These are phyloP conservation scores for Tachina fera DNA, from an alignment of 2,888 invertebrate genomes.

Conservation along the genomic window DNA sequence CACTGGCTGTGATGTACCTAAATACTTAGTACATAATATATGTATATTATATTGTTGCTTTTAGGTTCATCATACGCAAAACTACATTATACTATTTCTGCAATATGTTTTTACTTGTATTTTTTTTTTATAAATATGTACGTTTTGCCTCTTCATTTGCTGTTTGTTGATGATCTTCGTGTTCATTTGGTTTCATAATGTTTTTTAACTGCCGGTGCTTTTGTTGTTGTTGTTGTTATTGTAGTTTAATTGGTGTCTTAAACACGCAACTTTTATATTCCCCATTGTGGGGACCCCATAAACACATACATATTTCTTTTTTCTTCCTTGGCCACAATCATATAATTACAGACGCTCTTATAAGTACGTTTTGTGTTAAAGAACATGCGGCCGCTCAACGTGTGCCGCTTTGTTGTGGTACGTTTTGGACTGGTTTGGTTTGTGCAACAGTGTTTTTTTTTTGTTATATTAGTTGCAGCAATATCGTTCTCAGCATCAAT, in stretches of 20 bases:
- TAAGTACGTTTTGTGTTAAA: constrained; percentile 26
- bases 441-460: neutral
- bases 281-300: too few species aligned
- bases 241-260: constrained; percentile 57
- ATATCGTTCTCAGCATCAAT: constrained; percentile 39
- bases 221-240: constrained; percentile 32
- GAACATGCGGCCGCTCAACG: constrained; percentile 9
- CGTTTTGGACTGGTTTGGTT: constrained; percentile 47
- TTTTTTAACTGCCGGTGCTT: constrained; percentile 1
- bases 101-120: neutral
- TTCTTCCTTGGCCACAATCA: constrained; percentile 47
- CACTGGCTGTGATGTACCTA: neutral
- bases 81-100: constrained; percentile 30
- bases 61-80: constrained; percentile 67
- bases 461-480: constrained; percentile 12
- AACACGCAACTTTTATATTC: constrained; percentile 49
- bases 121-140: neutral
- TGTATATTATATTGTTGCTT: constrained; percentile 14
- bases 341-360: constrained; percentile 59
- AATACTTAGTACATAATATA: neutral
- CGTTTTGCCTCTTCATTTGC: constrained; percentile 50
- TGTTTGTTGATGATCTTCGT: constrained; percentile 21
- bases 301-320: too few species aligned
- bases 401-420: constrained; percentile 6
- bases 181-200: neutral